Base-by-base conservation (phyloP, 2,888 invertebrate genomes). In the Drosophila ezoana region DNA sequence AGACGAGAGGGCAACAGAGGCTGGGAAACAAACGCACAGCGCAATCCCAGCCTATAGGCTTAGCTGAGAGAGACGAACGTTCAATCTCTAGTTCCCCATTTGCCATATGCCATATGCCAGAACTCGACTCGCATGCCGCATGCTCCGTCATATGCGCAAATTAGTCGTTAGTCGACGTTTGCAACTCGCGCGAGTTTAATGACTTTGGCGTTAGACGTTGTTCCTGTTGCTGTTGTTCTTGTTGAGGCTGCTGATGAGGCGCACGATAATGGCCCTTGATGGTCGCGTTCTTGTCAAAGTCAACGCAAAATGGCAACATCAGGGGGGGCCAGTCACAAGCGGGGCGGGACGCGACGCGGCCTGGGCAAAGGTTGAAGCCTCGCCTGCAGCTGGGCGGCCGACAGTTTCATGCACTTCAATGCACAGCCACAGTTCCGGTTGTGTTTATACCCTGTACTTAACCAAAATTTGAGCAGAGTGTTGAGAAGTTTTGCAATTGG, bases 261-360 rank as follows among this genome's bases (percentile, higher is more conserved):
- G 76, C 70, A 80, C 72, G 70, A 80, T 80, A 80, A 80, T 80
- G 82, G 82, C 64, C 70, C 65, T 68, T 79, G 79, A 80, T 80
- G 89, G 82, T 76, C 81, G 87, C 83, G 86, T 88, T 86, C 87
- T 82, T 82, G 87, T 87, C 82, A 82, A 87, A 82, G 73, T 85
- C 85, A 75, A 87, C 76, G 63, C 63, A 73, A 86, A 72, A 74
- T 72, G 72, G 60, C 78, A 81, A 71, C 76, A 64, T 62, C 72
- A 56, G 45, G 23, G 16, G 14, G 43, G 3, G 37, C n/a, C 23
- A 20, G 23, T 28, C 41, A 37, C 32, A 56, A 60, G 37, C 38
- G 44, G 28, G 48, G 4, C n/a, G 54, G 38, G 38, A 37, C 37
- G 41, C n/a, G 18, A 10, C 49, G 48, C 45, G 35, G 54, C 59